Percentiles rank a stretch among this genome's conserved stretches.
These are phyloP conservation scores for Epicampocera succincta DNA, from an alignment of 2,888 invertebrate genomes.

Conservation along the genomic window DNA sequence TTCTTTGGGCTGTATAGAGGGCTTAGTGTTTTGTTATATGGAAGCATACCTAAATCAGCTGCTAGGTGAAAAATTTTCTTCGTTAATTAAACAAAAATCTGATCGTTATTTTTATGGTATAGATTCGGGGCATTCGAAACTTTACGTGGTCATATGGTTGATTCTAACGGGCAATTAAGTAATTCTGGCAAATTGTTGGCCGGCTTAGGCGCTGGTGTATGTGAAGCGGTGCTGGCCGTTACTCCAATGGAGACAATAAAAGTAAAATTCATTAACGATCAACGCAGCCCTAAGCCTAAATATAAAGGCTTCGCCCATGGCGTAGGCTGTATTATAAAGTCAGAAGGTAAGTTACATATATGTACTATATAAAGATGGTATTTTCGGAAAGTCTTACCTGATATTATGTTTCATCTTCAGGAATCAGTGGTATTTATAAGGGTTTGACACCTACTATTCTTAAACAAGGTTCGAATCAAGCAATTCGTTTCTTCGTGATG, in stretches of 20 bases:
- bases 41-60: slow-evolving; percentile 99
- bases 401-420: slow-evolving; percentile 74
- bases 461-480: slow-evolving; percentile 99
- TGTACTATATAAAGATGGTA: too few species aligned
- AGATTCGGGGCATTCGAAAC: slow-evolving; percentile 99
- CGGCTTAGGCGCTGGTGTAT: slow-evolving; percentile 96
- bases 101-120: slow-evolving; percentile 21
- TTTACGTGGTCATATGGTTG: slow-evolving; percentile 89
- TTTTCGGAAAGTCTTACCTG: too few species aligned
- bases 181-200: slow-evolving; percentile 90
- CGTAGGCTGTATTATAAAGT: slow-evolving; percentile 90
- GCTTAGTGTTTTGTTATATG: slow-evolving; percentile 96
- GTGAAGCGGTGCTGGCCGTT: slow-evolving; percentile 97
- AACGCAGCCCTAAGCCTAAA: slow-evolving; percentile 93
- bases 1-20: slow-evolving; percentile 97
- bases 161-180: slow-evolving; percentile 90
- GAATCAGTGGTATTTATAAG: slow-evolving; percentile 92
- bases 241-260: slow-evolving; percentile 99
- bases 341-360: slow-evolving; percentile 85
- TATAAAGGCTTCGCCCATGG: slow-evolving; percentile 98
- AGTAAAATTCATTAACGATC: slow-evolving; percentile 99
- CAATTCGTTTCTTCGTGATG: slow-evolving; percentile 98
- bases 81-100: neutral
- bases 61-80: slow-evolving; percentile 85
- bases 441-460: slow-evolving; percentile 97